Evolutionary conservation across 2,888 invertebrate genomes (phyloP).

Genomic region (Imbricaverruca yamaguchii): DNA sequence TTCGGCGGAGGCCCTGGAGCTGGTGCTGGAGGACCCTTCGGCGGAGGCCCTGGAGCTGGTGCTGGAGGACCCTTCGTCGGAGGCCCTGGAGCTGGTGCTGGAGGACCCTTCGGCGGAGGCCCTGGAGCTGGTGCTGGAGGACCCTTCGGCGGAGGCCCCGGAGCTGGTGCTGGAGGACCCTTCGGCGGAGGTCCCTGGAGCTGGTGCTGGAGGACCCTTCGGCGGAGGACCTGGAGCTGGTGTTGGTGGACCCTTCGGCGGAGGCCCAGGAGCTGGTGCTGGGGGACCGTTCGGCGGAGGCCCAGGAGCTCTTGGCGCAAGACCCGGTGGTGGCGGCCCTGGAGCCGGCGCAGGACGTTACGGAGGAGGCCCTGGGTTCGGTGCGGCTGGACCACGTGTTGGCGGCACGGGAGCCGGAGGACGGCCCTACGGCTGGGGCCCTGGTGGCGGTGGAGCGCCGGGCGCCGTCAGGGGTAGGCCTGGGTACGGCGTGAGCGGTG

Average conservation of each 20-base stretch:
- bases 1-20: not conserved
- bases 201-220: not conserved
- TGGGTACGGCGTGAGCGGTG: no score
- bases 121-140: not conserved
- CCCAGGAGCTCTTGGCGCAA: not conserved
- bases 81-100: not conserved
- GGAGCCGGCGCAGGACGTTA: not conserved
- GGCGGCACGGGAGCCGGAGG: not conserved
- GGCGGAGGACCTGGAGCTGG: not conserved
- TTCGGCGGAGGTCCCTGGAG: not conserved
- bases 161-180: not conserved
- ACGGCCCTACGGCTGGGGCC: not conserved
- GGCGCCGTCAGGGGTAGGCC: not conserved
- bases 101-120: not conserved
- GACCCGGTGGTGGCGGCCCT: not conserved
- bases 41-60: not conserved
- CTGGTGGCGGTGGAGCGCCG: no score
- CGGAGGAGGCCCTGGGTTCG: not conserved
- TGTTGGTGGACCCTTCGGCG: not conserved
- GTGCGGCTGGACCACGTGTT: not conserved
- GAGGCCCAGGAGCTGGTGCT: not conserved
- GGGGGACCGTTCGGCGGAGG: not conserved
- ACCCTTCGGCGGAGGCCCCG: not conserved
- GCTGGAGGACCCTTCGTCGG: not conserved
- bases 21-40: not conserved